A percentile compares a stretch with the other conserved stretches of the same genome.
Conservation (phyloP, 2,888 invertebrate genomes). For the Drosophila fulvimacula region DNA sequence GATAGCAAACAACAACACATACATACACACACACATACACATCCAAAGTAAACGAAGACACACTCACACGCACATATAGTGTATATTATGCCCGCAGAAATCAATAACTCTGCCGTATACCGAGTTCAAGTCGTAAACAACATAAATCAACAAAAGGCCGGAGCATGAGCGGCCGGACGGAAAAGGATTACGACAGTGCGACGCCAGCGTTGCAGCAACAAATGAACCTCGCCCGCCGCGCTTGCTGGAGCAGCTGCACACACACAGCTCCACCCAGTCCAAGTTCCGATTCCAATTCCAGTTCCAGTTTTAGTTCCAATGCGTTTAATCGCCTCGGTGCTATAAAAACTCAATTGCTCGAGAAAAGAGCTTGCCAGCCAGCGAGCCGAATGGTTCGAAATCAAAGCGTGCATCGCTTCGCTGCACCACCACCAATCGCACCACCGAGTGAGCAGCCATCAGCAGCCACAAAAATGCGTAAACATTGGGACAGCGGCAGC, state of each 20-base stretch:
- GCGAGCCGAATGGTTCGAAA: constrained; percentile 41
- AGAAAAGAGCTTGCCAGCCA: constrained; percentile 37
- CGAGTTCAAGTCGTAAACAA: constrained; percentile 43
- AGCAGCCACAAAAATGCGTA: constrained; percentile 15
- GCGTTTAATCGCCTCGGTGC: constrained; percentile 62
- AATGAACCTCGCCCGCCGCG: constrained; percentile 89
- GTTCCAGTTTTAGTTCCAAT: constrained; percentile 5
- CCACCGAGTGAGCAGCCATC: constrained; percentile 52
- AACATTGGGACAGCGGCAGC: constrained; percentile 12
- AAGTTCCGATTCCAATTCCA: neutral
- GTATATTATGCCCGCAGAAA: constrained; percentile 60
- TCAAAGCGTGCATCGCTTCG: constrained; percentile 36
- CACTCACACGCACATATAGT: constrained; percentile 13
- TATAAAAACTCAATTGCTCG: constrained; percentile 48
- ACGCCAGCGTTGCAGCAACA: constrained; percentile 87
- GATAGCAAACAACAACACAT: constrained; percentile 26
- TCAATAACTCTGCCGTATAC: constrained; percentile 45
- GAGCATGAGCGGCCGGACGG: constrained; percentile 62
- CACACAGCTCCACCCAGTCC: constrained; percentile 2
- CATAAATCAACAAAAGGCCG: constrained; percentile 39
- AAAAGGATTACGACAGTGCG: constrained; percentile 77
- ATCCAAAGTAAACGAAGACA: constrained; percentile 5
- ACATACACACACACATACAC: constrained; percentile 5
- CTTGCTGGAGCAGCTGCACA: constrained; percentile 86
- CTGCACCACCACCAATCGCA: constrained; percentile 11